Percentiles rank a stretch among this genome's conserved stretches.
Evolutionary conservation across 2,888 invertebrate genomes (phyloP).

Genomic region (Rhodophaea formosa): DNA sequence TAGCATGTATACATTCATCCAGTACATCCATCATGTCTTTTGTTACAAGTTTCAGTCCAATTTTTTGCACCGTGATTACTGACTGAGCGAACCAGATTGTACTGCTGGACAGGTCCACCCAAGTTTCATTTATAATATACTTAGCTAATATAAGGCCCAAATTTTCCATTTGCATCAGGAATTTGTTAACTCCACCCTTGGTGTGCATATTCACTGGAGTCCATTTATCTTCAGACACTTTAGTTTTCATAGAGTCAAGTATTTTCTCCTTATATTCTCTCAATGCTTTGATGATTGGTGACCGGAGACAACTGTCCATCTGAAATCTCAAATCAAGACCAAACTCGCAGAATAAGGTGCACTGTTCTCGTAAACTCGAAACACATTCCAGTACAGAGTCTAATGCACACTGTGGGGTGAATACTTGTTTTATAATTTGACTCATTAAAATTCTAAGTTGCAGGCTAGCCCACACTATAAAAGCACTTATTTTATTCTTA

Average conservation of each 20-base stretch:
- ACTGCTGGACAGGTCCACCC: constrained; percentile 89
- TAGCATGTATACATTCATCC: constrained; percentile 86
- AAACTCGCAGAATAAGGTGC: constrained; percentile 80
- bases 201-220: constrained; percentile 90
- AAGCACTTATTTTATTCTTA: constrained; percentile 82
- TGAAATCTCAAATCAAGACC: constrained; percentile 96
- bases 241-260: constrained; percentile 89
- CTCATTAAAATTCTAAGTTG: constrained; percentile 90
- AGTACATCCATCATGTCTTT: constrained; percentile 87
- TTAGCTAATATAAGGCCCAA: constrained; percentile 85
- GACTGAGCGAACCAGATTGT: constrained; percentile 90
- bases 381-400: constrained; percentile 93
- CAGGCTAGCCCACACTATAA: constrained; percentile 95
- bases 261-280: constrained; percentile 90
- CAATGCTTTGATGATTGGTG: constrained; percentile 87
- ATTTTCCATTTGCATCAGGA: constrained; percentile 85
- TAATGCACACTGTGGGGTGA: constrained; percentile 92
- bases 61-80: constrained; percentile 86
- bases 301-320: constrained; percentile 91
- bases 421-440: constrained; percentile 92
- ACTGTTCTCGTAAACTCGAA: constrained; percentile 88
- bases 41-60: constrained; percentile 88
- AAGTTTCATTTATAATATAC: constrained; percentile 83
- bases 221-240: constrained; percentile 92
- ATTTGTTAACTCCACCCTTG: constrained; percentile 85